Evolutionary conservation across 2,888 invertebrate genomes (phyloP).

Genomic region (Amblyteles armatorius): DNA sequence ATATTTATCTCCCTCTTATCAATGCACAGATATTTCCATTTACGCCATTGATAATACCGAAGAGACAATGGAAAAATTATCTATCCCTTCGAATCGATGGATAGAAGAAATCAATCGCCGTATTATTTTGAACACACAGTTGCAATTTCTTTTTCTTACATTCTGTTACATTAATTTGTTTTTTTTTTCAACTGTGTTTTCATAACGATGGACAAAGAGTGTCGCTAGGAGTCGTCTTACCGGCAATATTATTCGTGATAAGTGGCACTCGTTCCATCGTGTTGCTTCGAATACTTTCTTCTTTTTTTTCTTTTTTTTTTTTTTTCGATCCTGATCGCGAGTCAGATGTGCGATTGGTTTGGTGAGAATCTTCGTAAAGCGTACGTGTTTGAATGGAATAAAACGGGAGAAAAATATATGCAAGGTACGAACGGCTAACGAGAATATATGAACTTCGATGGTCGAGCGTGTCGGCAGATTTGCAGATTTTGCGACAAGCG

Average conservation of each 20-base stretch:
- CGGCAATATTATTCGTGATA: neutral
- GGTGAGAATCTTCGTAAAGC: neutral
- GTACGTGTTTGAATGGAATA: constrained; percentile 16
- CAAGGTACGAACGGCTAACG: constrained; percentile 29
- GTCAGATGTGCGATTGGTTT: constrained; percentile 15
- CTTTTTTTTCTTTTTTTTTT: constrained; percentile 42
- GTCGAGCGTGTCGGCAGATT: neutral
- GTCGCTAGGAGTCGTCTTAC: neutral
- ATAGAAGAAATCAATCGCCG: constrained; percentile 31
- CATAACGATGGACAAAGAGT: neutral
- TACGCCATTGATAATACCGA: constrained; percentile 11
- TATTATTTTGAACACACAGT: constrained; percentile 44
- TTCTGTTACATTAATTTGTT: neutral
- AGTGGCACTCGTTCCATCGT: neutral
- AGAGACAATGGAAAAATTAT: neutral
- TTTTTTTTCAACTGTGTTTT: constrained; percentile 28
- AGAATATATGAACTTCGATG: constrained; percentile 14
- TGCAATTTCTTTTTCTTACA: constrained; percentile 2
- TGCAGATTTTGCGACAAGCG: constrained; percentile 9
- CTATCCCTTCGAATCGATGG: neutral
- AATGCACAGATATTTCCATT: constrained; percentile 9
- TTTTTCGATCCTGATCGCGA: constrained; percentile 17
- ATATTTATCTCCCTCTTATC: constrained; percentile 3
- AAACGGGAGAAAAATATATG: neutral
- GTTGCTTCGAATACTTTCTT: constrained; percentile 43